Percentiles rank a stretch among this genome's conserved stretches.
These are phyloP conservation scores for Didymodactylos carnosus DNA, from an alignment of 2,888 invertebrate genomes.

Conservation along the genomic window DNA sequence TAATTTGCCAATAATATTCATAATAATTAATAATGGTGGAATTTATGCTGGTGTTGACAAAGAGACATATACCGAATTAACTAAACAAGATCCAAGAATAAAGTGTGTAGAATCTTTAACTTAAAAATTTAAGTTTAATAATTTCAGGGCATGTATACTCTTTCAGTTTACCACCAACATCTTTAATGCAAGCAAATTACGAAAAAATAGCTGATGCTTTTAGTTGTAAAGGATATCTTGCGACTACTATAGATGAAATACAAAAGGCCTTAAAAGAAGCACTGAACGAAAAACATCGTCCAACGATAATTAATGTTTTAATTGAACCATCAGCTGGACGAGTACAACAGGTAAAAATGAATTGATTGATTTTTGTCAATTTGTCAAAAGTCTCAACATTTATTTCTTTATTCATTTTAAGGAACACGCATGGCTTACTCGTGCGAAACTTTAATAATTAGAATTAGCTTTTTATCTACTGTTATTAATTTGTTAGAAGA, in stretches of 20 bases:
- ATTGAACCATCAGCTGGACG: conserved; percentile 10
- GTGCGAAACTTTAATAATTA: too few relatives aligned
- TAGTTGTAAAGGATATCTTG: conserved; percentile 8
- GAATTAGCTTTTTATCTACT: too few relatives aligned
- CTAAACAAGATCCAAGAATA: background rate
- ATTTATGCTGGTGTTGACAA: conserved; percentile 43
- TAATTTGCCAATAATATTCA: conserved; percentile 65
- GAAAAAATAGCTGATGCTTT: conserved; percentile 9
- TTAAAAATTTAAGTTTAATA: too few relatives aligned
- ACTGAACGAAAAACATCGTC: background rate
- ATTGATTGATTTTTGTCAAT: background rate
- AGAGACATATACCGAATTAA: background rate
- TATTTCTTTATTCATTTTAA: background rate
- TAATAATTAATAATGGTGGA: conserved; percentile 84
- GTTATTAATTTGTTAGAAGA: too few relatives aligned
- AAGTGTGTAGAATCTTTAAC: background rate
- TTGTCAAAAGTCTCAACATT: background rate
- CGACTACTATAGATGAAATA: conserved; percentile 3
- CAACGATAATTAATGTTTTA: conserved; percentile 9
- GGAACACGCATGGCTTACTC: background rate
- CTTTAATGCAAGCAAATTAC: conserved; percentile 2
- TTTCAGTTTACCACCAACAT: conserved; percentile 11
- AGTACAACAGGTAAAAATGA: conserved; percentile 4
- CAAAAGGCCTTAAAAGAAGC: background rate
- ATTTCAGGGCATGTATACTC: background rate